phyloP scores from a whole-genome alignment of 1,140 invertebrate species.

The honey bee (Apis mellifera) region Amel_HAv3.1 CM009939.2:3598001-3598500 shows the following conservation, averaged over 20 bases:
- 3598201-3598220: no score
- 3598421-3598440: slow-evolving; percentile 15
- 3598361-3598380: slow-evolving; percentile 13
- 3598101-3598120: no score
- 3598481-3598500: slow-evolving; percentile 76
- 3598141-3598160: no score
- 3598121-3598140: no score
- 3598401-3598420: slow-evolving; percentile 9
- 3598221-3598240: no score
- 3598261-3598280: no score
- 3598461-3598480: slow-evolving; percentile 75
- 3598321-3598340: not conserved
- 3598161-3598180: no score
- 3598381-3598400: slow-evolving; percentile 22
- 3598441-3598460: slow-evolving; percentile 60
- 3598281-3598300: no score
- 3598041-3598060: not conserved
- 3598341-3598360: slow-evolving; percentile 28
- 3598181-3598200: no score
- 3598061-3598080: not conserved
- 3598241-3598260: no score
- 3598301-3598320: not conserved
- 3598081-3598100: no score
- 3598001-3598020: slow-evolving; percentile 14
- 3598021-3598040: slow-evolving; percentile 18